Evolutionary conservation across 2,797 vertebrate genomes (phyloP), one percentile per base, ranked within the genome.

Genomic region (Sebastes umbrosus): DNA sequence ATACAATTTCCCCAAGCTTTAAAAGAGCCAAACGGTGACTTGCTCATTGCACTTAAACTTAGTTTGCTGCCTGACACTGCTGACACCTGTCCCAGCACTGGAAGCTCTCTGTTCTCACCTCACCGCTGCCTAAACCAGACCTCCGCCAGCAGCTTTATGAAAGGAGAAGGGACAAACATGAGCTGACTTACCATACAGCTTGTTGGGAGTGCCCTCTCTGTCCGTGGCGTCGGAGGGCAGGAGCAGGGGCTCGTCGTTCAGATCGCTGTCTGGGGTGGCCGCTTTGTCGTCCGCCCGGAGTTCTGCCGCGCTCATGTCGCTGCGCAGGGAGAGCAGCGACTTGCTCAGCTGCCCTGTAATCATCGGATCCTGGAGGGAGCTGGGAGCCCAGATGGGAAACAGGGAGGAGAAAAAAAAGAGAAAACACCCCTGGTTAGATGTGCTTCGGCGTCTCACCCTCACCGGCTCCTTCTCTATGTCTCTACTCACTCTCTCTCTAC

Each of bases 341-440:
- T 99, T 98, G 96, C 98, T 97, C 97, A 98, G 97, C 97, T 98
- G 98, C 98, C 98, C 98, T 95, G 97, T 97, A 97, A 99, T 99
- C 98, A 99, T 98, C 95, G 97, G 98, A 96, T 99, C 97, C 97
- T 97, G 96, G 94, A 96, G 95, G 91, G 87, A 90, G 92, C 86
- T 87, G 91, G 82, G 92, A 93, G 82, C 89, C 92, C 93, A 93
- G 92, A 90, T 94, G 89, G 94, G 91, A 88, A 90, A 88, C 68
- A 75, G 70, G 84, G 82, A 82, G 78, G 82, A 83, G 4, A 54
- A 60, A 80, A 89, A 89, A 88, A 79, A 82, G 82, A 89, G 73
- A 90, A 91, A 87, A 84, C 85, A 93, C 83, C 95, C 88, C 91
- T 90, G 95, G 93, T 95, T 92, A 94, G 89, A 94, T 90, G 80